Evolutionary conservation across 1,140 invertebrate species (phyloP), one percentile per base, ranked within the genome.

Genomic region (Prorops nasuta): DNA sequence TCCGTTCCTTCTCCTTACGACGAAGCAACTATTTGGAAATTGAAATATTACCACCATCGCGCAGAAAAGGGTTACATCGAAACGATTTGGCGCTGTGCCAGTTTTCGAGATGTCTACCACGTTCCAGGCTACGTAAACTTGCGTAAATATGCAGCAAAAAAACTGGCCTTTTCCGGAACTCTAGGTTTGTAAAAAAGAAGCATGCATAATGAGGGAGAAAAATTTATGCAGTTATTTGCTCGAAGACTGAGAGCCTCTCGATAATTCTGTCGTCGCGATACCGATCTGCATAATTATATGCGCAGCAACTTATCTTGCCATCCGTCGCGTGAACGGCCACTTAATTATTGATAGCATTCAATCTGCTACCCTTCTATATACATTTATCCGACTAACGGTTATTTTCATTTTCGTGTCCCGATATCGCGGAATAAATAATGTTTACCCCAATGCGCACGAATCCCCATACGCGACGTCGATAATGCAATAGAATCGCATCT

Each of bases 31-130:
- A 56, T 50, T 44, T 44, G 34, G 35, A 51, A 56, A 53, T 54
- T 43, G 49, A 60, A 56, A 51, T 57, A 60, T 61, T 60, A 38
- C 54, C n/a, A n/a, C n/a, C n/a, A n/a, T n/a, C 49, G 35, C 24
- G 18, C 9, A 24, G 35, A 49, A 53, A 49, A 43, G 55, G 42
- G 44, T 44, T 34, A 56, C 57, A 53, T 60, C 53, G 54, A 44
- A 40, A 41, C 58, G 49, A 60, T 60, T 61, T 61, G 59, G 59
- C 58, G 3, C 17, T 3, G 7, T 3, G 49, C 59, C 59, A 61
- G 34, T 28, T 20, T 43, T 28, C 22, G 39, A 46, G 32, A 32
- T 52, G 53, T 35, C 57, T 52, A 56, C 60, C 60, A 61, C 38
- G 53, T 56, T 42, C 45, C 36, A 49, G 42, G 28, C 45, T 37